Base-by-base conservation (phyloP, 1,140 invertebrate species). In the Nebria ingens region DNA sequence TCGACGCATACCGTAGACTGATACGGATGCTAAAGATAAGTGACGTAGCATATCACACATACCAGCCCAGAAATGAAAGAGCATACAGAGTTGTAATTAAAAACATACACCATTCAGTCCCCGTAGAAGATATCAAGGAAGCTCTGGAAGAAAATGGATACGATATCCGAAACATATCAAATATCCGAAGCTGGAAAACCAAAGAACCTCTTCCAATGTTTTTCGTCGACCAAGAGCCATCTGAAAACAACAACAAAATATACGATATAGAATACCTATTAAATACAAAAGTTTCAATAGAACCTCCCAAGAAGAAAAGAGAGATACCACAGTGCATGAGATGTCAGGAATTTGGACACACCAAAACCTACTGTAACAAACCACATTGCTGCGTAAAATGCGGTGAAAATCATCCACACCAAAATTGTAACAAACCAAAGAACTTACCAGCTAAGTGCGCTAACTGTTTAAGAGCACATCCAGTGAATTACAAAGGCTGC, bases 261-360 rank as follows among this genome's bases (percentile, higher is more conserved):
- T 71, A 67, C 49, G 59, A 68, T 11, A 51, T 68, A 4, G 59
- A 66, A 50, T 15, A 60, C 12, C 52, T 72, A 1, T 20, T 59
- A 1, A 62, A 70, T 45, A 59, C 56, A 2, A 62, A 61, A 58
- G 59, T 72, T 6, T 60, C 52, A 54, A 22, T 66, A 13, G 65
- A 71, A 62, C 55, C 65, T 1, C 66, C 65, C 4, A 52, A 42
- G n/a, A 63, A 64, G 55, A 58, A 61, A 21, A 66, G 38, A 9
- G 57, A 56, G 17, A 63, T 70, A 3, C 54, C 60, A 4, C 70
- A 72, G 57, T 71, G 69, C 51, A 56, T 51, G 13, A 58, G 64
- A 13, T 73, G 68, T 54, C 68, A 73, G 60, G 40, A 56, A 23
- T 72, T 62, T 54, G 71, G 70, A 1, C 69, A 73, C 51, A 68